Conservation (phyloP, 1,140 invertebrate genomes). For the Vanessa tameamea region DNA sequence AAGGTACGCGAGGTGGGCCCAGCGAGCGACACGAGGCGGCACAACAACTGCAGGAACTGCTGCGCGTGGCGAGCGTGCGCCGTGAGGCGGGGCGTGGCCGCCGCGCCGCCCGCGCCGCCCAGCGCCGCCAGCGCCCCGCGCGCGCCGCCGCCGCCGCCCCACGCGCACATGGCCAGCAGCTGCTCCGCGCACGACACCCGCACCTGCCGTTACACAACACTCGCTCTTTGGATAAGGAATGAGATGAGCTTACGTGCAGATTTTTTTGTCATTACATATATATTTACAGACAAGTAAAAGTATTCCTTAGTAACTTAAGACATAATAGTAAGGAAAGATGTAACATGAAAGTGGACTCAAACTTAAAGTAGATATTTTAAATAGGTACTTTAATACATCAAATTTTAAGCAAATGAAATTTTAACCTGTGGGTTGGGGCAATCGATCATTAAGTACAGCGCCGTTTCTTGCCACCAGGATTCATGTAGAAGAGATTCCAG, state of each 20-base stretch:
- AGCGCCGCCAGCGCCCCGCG: conserved; percentile 59
- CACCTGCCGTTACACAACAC: conserved; percentile 43
- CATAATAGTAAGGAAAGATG: no score
- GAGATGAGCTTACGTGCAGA: background rate
- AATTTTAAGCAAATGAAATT: background rate
- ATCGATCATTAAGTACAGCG: conserved; percentile 93
- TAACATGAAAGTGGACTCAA: no score
- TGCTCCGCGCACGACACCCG: conserved; percentile 75
- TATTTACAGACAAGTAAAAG: no score
- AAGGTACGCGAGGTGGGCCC: conserved; percentile 62
- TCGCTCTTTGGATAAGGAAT: no score
- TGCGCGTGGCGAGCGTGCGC: conserved; percentile 64
- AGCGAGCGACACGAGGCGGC: conserved; percentile 70
- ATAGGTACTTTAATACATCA: background rate
- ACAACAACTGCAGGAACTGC: conserved; percentile 76
- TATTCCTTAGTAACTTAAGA: no score
- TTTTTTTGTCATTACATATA: no score
- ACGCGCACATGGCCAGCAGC: conserved; percentile 72
- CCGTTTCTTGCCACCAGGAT: conserved; percentile 90
- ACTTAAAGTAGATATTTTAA: no score
- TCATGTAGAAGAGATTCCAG: conserved; percentile 88
- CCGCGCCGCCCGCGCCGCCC: conserved; percentile 55
- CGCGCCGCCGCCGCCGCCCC: conserved; percentile 68
- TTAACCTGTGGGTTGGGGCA: conserved; percentile 83
- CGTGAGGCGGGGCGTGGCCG: conserved; percentile 52